Evolutionary conservation across 2,888 invertebrate species (phyloP).

Genomic region (Acronicta psi): DNA sequence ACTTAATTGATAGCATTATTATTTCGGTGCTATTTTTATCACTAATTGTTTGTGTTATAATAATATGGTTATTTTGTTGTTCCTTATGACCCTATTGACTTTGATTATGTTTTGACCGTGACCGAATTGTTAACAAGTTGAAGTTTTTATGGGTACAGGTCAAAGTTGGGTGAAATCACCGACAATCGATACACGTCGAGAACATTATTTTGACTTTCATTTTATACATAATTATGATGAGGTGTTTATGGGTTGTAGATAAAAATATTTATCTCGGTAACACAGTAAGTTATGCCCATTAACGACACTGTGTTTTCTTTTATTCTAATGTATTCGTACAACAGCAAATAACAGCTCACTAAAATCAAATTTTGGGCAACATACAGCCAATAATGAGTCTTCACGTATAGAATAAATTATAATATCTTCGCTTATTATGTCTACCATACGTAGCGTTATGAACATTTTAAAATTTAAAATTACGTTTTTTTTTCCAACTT

Average conservation of each 20-base stretch:
- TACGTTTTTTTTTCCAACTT: too few relatives aligned
- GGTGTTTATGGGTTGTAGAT: slow-evolving; percentile 17
- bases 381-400: too few relatives aligned
- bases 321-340: too few relatives aligned
- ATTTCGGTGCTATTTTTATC: slow-evolving; percentile 23
- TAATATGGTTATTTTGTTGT: slow-evolving; percentile 26
- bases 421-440: too few relatives aligned
- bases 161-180: slow-evolving; percentile 38
- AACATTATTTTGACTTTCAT: slow-evolving; percentile 30
- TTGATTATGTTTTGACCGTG: slow-evolving; percentile 39
- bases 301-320: too few relatives aligned
- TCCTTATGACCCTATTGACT: slow-evolving; percentile 47
- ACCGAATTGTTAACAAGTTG: slow-evolving; percentile 30
- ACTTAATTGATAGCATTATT: slow-evolving; percentile 22
- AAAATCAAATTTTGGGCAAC: too few relatives aligned
- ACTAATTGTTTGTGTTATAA: slow-evolving; percentile 23
- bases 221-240: slow-evolving; percentile 21
- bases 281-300: too few relatives aligned
- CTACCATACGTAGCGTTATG: too few relatives aligned
- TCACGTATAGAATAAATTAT: too few relatives aligned
- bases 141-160: slow-evolving; percentile 34
- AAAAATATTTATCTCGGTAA: slow-evolving; percentile 25
- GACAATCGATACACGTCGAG: slow-evolving; percentile 25
- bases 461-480: too few relatives aligned
- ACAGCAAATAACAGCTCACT: too few relatives aligned